Evolutionary conservation across 2,797 vertebrate species (phyloP), one percentile per base, ranked within the genome.

Genomic region (Botia almorhae): DNA sequence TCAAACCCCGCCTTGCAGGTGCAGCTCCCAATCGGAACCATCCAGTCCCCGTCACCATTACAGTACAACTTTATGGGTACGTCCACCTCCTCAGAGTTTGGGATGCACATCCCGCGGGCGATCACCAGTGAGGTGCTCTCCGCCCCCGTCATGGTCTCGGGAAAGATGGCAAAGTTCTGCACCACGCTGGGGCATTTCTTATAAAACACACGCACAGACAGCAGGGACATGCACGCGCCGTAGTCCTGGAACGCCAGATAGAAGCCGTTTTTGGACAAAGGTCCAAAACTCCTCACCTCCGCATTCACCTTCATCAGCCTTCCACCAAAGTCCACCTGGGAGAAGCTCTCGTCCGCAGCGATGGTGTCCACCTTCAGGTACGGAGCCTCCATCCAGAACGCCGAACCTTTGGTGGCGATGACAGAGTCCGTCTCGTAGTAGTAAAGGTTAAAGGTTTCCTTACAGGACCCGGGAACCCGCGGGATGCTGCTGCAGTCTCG

Each of bases 281-380:
- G 98, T 0, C 97, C 97, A 0, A 99, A 99, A 88, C 97, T 99
- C 85, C 97, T 95, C 87, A 99, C 96, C 88, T 99, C 97, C 0
- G 97, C 98, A 92, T 99, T 99, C 82, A 99, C 97, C 82, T 99
- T 99, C 97, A 99, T 98, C 86, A 99, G 89, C 73, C 97, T 95
- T 26, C 97, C 97, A 7, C 97, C 97, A 67, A 99, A 98, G 89
- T 99, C 98, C 90, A 99, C 97, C 89, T 98, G 97, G 5, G 97
- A 98, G 91, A 99, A 99, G 91, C 97, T 99, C 89, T 99, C 97
- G 5, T 99, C 98, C 4, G 97, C 97, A 51, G 97, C 98, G 63
- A 99, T 99, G 78, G 97, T 99, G 95, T 99, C 98, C 85, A 99
- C 98, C 89, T 99, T 98, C 89, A 98, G 95, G 91, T 98, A 99